Evolutionary conservation across 1,140 invertebrate species (phyloP).

Genomic region (Meloidogyne hapla): DNA sequence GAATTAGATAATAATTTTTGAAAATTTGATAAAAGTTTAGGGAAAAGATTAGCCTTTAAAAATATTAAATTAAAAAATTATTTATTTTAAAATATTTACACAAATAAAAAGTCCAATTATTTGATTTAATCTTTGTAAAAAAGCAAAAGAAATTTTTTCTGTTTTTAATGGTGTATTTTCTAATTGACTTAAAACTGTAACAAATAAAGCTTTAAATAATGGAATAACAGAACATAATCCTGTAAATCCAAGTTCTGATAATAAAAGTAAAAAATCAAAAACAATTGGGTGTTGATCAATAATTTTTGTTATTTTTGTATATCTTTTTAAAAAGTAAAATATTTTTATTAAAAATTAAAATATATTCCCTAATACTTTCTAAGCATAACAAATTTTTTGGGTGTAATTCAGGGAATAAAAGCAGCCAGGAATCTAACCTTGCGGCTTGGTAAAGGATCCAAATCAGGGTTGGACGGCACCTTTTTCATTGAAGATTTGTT

Average conservation of each 20-base stretch:
- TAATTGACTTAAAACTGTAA: conserved; percentile 6
- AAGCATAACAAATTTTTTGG: no score
- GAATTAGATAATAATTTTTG: conserved; percentile 13
- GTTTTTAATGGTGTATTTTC: conserved; percentile 10
- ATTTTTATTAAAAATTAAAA: no score
- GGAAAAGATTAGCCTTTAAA: conserved; percentile 24
- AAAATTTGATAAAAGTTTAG: conserved; percentile 14
- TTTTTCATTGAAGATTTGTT: no score
- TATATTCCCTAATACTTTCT: no score
- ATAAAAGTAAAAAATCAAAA: conserved; percentile 29
- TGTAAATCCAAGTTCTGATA: conserved; percentile 20
- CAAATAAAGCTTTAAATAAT: conserved; percentile 25
- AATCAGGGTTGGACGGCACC: no score
- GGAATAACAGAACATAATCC: conserved; percentile 28
- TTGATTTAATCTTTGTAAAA: background rate
- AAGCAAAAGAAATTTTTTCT: conserved; percentile 1
- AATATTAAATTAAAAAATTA: conserved; percentile 6
- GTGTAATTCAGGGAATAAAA: no score
- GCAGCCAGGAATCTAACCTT: no score
- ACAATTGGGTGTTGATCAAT: conserved; percentile 17
- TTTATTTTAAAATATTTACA: conserved; percentile 1
- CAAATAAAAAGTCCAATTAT: conserved; percentile 25
- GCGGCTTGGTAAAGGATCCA: no score
- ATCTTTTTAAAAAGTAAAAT: background rate
- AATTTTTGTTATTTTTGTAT: conserved; percentile 8